These are phyloP conservation scores for Sceliomorpha sp. DNA, from an alignment of 2,888 invertebrate genomes.

Conservation along the genomic window DNA sequence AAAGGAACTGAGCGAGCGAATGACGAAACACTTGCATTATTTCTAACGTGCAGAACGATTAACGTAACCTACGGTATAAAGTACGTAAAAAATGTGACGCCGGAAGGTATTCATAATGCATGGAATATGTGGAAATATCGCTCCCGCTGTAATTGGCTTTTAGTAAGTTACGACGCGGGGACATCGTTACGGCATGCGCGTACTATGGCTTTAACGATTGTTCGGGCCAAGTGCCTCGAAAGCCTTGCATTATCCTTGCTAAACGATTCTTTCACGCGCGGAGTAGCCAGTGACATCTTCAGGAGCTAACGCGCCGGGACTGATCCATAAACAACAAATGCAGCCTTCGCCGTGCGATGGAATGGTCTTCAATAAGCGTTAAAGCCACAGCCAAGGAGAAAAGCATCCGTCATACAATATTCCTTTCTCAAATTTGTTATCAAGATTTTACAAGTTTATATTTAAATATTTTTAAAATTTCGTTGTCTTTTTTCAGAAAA, in stretches of 20 bases:
- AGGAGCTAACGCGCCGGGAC: slow-evolving; percentile 4
- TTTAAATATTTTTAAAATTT: no score
- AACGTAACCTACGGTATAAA: no score
- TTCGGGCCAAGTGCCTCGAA: slow-evolving; percentile 33
- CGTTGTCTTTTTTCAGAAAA: no score
- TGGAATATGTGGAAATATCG: slow-evolving; percentile 48
- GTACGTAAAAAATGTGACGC: no score
- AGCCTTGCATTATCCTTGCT: slow-evolving; percentile 24
- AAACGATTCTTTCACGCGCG: slow-evolving; percentile 19
- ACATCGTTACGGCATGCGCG: slow-evolving; percentile 66
- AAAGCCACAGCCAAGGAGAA: no score
- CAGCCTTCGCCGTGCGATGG: not conserved
- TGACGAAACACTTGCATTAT: no score
- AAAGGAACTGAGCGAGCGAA: no score
- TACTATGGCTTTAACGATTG: slow-evolving; percentile 62
- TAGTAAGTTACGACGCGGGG: slow-evolving; percentile 69
- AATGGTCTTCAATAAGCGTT: slow-evolving; percentile 1
- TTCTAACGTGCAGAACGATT: no score
- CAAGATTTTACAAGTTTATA: no score
- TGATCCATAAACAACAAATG: slow-evolving; percentile 18
- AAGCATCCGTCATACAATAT: no score
- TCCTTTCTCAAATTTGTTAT: no score
- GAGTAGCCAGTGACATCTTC: slow-evolving; percentile 18
- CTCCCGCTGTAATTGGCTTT: slow-evolving; percentile 72
- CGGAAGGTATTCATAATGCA: not conserved